These are phyloP conservation scores for Thamnaconus septentrionalis DNA, from an alignment of 2,113 vertebrate species.

Conservation along the genomic window DNA sequence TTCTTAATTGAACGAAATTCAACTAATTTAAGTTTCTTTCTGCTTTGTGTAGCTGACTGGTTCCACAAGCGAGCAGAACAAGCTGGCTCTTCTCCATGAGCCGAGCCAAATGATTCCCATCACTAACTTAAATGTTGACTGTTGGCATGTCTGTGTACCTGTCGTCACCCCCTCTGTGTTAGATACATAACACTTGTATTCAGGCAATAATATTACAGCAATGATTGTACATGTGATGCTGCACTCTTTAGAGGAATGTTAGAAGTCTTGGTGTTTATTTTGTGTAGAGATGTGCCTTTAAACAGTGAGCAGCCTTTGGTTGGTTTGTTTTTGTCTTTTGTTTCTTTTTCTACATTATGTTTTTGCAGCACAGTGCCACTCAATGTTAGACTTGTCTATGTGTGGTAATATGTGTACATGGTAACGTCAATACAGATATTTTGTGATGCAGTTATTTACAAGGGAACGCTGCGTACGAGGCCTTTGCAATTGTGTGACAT, in stretches of 20 bases:
- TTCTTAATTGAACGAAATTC: no score
- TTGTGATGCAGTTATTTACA: background rate
- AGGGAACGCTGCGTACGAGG: background rate
- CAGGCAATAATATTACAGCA: constrained; percentile 30
- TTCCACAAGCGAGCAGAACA: no score
- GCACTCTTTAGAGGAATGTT: constrained; percentile 26
- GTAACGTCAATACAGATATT: constrained; percentile 9
- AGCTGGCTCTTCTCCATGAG: no score
- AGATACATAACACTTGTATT: constrained; percentile 34
- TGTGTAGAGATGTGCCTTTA: constrained; percentile 49
- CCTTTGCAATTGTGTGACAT: constrained; percentile 34
- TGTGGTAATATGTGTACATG: constrained; percentile 7
- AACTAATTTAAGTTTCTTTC: no score
- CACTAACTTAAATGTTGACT: no score
- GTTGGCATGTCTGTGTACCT: no score
- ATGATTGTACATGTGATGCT: constrained; percentile 10
- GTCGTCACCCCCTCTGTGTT: constrained; percentile 36
- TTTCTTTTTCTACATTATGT: background rate
- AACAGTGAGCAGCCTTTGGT: constrained; percentile 39
- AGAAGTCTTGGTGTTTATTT: constrained; percentile 16
- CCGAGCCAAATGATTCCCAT: no score
- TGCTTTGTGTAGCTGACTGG: no score
- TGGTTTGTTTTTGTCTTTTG: constrained; percentile 21
- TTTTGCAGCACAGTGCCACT: constrained; percentile 27
- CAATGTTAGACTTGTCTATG: constrained; percentile 6